Conservation (phyloP, 2,797 vertebrate species). For the Gymnothorax reevesii region DNA sequence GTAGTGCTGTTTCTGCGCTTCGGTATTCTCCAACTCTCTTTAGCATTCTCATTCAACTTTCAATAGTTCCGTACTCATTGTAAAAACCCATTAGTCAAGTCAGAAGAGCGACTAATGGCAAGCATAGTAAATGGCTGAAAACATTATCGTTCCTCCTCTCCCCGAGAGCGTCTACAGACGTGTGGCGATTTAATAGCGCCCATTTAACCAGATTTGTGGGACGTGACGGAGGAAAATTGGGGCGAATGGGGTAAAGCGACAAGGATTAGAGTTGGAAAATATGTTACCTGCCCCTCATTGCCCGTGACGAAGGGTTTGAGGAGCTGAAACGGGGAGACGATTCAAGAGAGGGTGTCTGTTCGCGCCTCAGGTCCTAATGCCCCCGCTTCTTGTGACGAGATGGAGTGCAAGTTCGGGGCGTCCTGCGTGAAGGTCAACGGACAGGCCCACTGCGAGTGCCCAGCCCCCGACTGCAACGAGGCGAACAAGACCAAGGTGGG, state of each 20-base stretch:
- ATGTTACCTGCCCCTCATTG: neutral
- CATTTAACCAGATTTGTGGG: neutral
- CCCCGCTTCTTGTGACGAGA: slow-evolving; percentile 75
- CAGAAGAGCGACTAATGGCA: neutral
- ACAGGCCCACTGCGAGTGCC: slow-evolving; percentile 88
- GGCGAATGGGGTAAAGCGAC: neutral
- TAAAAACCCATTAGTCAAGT: slow-evolving; percentile 6
- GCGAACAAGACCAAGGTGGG: slow-evolving; percentile 84
- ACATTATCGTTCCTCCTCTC: neutral
- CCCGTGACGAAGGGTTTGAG: neutral
- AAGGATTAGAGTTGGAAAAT: neutral
- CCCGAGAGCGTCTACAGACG: neutral
- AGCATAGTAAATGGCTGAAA: neutral
- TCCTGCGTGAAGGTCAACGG: slow-evolving; percentile 79
- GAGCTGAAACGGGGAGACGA: too few relatives aligned
- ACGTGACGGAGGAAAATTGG: neutral
- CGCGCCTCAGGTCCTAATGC: slow-evolving; percentile 68
- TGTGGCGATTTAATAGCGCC: neutral
- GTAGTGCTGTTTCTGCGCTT: neutral
- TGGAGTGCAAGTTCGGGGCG: slow-evolving; percentile 83
- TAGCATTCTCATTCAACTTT: neutral
- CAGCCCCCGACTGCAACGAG: slow-evolving; percentile 77
- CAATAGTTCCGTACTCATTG: neutral
- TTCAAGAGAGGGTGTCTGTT: neutral
- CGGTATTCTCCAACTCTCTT: neutral